Conservation (phyloP, 2,113 vertebrate species). For the Chaetorhynchus papuensis region DNA sequence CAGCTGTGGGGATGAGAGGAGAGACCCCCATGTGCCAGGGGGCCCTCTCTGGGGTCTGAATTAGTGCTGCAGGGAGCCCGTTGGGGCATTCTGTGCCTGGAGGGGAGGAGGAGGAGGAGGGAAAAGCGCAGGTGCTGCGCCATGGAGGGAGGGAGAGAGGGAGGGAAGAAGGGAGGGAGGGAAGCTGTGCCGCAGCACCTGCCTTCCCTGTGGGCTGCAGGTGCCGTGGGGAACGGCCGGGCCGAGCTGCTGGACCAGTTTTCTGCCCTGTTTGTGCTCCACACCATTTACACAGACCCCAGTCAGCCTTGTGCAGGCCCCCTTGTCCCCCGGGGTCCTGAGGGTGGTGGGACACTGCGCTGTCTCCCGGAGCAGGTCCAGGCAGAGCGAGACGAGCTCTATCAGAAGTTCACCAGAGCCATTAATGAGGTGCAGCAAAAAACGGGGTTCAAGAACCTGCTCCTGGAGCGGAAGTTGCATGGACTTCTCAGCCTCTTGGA, state of each 20-base stretch:
- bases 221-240: rapidly evolving
- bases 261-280: neutral
- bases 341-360: rapidly evolving
- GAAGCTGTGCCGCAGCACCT: neutral
- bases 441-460: slow-evolving; percentile 74
- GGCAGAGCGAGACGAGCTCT: slow-evolving; percentile 80
- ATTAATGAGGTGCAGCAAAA: slow-evolving; percentile 82
- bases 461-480: slow-evolving; percentile 81
- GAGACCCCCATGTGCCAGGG: neutral
- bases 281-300: neutral
- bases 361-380: slow-evolving; percentile 76
- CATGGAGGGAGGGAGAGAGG: neutral
- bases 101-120: neutral
- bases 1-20: neutral
- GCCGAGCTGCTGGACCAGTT: neutral
- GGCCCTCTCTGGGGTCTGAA: neutral
- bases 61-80: rapidly evolving
- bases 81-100: neutral
- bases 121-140: neutral
- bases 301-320: neutral
- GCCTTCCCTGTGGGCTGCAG: neutral
- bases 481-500: slow-evolving; percentile 69
- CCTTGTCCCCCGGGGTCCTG: neutral
- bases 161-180: neutral
- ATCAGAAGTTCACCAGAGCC: slow-evolving; percentile 74